phyloP scores from a whole-genome alignment of 2,888 invertebrate species.

The Ommatoiulus sabulosus region DNA sequence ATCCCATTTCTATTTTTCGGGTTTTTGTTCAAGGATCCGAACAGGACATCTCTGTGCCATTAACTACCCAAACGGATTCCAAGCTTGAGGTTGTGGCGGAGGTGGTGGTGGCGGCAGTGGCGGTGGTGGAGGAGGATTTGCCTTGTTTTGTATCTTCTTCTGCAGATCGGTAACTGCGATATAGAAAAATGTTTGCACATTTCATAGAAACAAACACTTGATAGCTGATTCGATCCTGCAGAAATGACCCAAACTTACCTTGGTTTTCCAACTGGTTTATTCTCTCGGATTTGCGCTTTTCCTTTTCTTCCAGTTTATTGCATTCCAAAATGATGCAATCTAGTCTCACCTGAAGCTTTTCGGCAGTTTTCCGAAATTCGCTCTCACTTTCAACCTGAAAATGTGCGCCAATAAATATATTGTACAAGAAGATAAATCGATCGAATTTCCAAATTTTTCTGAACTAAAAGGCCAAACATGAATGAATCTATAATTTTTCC shows the following conservation, averaged over 20 bases:
- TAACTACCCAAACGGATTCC: slow-evolving; percentile 54
- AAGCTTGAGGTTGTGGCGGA: slow-evolving; percentile 5
- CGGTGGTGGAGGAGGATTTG: slow-evolving; percentile 49
- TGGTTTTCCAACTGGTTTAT: slow-evolving; percentile 22
- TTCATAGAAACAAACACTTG: too few relatives aligned
- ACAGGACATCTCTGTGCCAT: not conserved
- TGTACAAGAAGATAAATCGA: too few relatives aligned
- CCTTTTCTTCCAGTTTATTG: not conserved
- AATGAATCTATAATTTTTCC: not conserved
- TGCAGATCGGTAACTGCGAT: not conserved
- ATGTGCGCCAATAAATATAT: not conserved
- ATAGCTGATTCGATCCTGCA: too few relatives aligned
- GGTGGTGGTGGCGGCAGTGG: slow-evolving; percentile 56
- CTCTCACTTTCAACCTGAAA: not conserved
- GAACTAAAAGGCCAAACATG: not conserved
- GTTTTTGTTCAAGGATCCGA: not conserved
- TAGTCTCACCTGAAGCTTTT: slow-evolving; percentile 18
- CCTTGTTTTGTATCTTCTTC: not conserved
- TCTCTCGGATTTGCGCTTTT: not conserved
- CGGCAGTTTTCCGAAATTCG: not conserved
- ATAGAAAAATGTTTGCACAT: not conserved
- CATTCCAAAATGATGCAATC: slow-evolving; percentile 38
- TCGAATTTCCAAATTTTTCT: not conserved
- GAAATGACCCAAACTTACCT: not conserved
- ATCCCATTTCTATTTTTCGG: not conserved